phyloP scores from a whole-genome alignment of 2,888 invertebrate genomes.

The Leptinotarsa juncta region DNA sequence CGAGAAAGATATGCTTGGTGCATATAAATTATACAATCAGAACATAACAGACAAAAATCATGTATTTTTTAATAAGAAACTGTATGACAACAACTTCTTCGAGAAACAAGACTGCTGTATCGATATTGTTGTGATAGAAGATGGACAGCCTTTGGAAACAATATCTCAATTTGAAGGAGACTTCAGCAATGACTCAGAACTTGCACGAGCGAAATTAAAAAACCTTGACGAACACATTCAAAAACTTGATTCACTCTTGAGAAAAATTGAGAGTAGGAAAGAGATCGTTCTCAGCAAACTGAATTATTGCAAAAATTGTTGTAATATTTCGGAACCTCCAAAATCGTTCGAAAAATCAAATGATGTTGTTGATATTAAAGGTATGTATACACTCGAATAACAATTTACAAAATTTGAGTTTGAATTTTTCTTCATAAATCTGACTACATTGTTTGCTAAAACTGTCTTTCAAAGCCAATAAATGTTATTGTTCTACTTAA shows the following conservation, averaged over 20 bases:
- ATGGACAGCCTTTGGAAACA: neutral
- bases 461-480: too few species aligned
- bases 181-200: slow-evolving; percentile 26
- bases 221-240: neutral
- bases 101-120: slow-evolving; percentile 54
- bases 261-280: neutral
- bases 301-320: slow-evolving; percentile 37
- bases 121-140: slow-evolving; percentile 49
- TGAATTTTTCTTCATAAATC: neutral
- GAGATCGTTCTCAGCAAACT: slow-evolving; percentile 13
- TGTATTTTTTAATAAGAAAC: slow-evolving; percentile 57
- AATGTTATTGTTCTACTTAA: too few species aligned
- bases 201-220: slow-evolving; percentile 3
- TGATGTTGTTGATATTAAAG: slow-evolving; percentile 7
- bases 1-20: slow-evolving; percentile 44
- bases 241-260: neutral
- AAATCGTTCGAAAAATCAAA: neutral
- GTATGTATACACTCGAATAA: neutral
- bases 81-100: slow-evolving; percentile 55
- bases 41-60: slow-evolving; percentile 56
- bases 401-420: neutral
- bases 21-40: slow-evolving; percentile 54
- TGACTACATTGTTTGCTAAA: too few species aligned
- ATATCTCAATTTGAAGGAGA: slow-evolving; percentile 9
- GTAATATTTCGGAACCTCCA: slow-evolving; percentile 7